Base-by-base conservation (phyloP, 2,888 invertebrate genomes). In the Halictus ligatus region DNA sequence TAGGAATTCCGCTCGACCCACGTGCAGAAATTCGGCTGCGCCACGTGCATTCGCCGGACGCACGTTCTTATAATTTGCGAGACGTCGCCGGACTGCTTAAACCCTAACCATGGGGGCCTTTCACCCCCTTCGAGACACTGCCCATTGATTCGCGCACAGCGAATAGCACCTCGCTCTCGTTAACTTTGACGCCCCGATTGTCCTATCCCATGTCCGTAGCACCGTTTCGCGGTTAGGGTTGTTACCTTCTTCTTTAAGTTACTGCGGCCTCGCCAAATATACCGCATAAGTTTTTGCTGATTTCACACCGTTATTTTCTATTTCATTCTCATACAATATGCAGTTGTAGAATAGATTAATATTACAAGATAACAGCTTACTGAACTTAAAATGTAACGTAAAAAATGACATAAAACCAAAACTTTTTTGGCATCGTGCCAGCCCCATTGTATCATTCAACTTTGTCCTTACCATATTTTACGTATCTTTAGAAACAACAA, bases 1-100 rank as follows among this genome's bases (percentile, higher is more conserved):
- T 94, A 94, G 92, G 94, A 92, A 94, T 94, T 94, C 94, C 91
- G 87, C 84, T 89, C 92, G 92, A 90, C 90, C 91, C 90, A 89
- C 88, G 90, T 92, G 92, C 92, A 93, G 92, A 92, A 94, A 93
- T 94, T 94, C 92, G 93, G 89, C 89, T 84, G 83, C 82, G 85
- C 91, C 92, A 92, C 92, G 92, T 92, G 92, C 91, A 89, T 85
- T 87, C 83, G 87, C 87, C 91, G 90, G 90, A 89, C 88, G 93
- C 92, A 92, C 92, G 93, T 92, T 92, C 92, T 91, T 92, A 92
- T 92, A 92, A 92, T 92, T 92, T 91, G 90, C 90, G 87, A 88
- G 89, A 91, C 89, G 91, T 88, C 91, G 83, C 71, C 76, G 73
- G 91, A 91, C 90, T 90, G 83, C 84, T 89, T 86, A 88, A 89